phyloP scores from a whole-genome alignment of 2,888 invertebrate genomes.

The Erebia palarica region DNA sequence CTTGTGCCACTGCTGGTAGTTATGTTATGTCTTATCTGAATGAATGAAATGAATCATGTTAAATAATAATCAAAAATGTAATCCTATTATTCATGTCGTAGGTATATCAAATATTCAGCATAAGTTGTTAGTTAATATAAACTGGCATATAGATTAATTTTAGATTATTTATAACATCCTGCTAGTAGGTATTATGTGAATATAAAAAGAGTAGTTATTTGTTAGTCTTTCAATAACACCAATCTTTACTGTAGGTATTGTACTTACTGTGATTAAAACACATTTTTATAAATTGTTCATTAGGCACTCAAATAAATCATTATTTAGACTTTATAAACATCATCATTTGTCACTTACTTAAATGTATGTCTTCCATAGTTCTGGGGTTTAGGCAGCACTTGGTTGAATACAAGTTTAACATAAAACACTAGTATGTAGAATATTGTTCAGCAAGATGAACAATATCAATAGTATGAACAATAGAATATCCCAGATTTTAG shows the following conservation, averaged over 20 bases:
- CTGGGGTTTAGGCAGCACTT: neutral
- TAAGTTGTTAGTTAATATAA: neutral
- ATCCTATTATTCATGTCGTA: neutral
- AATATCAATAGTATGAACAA: neutral
- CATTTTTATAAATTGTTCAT: neutral
- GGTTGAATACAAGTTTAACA: neutral
- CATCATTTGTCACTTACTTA: slow-evolving; percentile 43
- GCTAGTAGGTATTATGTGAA: too few relatives aligned
- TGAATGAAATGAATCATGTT: slow-evolving; percentile 13
- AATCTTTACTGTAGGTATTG: too few relatives aligned
- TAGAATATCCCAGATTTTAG: neutral
- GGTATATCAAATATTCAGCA: neutral
- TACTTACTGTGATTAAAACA: too few relatives aligned
- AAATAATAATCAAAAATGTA: neutral
- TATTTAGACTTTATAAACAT: slow-evolving; percentile 20
- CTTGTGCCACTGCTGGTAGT: neutral
- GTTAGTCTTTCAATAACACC: too few relatives aligned
- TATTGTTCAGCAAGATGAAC: neutral
- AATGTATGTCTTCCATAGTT: slow-evolving; percentile 50
- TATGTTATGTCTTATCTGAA: neutral
- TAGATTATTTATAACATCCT: too few relatives aligned
- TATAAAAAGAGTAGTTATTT: too few relatives aligned
- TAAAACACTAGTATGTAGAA: neutral
- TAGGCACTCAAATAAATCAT: neutral
- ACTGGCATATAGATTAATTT: neutral